phyloP scores from a whole-genome alignment of 2,888 invertebrate genomes.

The Horisme vitalbata region DNA sequence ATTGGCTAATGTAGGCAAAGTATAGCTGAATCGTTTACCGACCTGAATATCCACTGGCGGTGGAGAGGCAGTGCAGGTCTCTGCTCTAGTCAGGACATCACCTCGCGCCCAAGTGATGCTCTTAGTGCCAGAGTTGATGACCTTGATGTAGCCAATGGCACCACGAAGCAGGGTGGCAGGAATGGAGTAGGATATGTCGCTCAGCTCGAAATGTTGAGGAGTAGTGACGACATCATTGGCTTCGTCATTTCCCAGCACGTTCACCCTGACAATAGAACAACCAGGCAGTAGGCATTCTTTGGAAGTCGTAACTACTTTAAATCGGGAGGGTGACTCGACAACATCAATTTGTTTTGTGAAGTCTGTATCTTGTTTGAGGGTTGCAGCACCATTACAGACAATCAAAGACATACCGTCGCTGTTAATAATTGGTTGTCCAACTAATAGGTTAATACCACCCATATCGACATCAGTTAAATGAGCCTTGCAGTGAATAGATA shows the following conservation, averaged over 20 bases:
- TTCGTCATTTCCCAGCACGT: not conserved
- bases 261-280: not conserved
- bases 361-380: not conserved
- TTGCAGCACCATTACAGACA: constrained; percentile 23
- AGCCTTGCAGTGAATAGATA: constrained; percentile 25
- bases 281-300: not conserved
- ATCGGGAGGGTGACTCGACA: not conserved
- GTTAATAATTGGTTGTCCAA: constrained; percentile 36
- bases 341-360: not conserved
- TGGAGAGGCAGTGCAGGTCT: too few species aligned
- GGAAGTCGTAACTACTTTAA: not conserved
- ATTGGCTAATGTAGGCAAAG: too few species aligned
- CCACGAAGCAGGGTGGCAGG: too few species aligned
- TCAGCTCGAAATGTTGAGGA: constrained; percentile 9
- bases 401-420: constrained; percentile 18
- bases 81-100: too few species aligned
- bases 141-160: too few species aligned
- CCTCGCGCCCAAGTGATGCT: too few species aligned
- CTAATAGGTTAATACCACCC: constrained; percentile 26
- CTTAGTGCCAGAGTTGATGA: too few species aligned
- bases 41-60: too few species aligned
- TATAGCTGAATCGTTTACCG: too few species aligned
- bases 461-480: too few species aligned
- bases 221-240: not conserved
- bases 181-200: too few species aligned